phyloP scores from a whole-genome alignment of 2,113 vertebrate species.

The Microcebus ravelobensis region DNA sequence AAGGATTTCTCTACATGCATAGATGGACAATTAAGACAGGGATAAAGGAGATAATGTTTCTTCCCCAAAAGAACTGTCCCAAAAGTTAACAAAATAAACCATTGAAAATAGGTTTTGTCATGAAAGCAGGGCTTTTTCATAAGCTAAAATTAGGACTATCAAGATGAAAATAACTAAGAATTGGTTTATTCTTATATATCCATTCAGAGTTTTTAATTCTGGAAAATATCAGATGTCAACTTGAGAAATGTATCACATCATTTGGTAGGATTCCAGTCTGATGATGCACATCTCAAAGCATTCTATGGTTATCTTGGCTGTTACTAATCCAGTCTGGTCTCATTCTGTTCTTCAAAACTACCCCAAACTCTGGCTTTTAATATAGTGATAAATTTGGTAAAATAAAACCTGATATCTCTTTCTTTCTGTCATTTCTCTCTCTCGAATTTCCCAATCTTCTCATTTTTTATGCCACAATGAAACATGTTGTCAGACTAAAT shows the following conservation, averaged over 20 bases:
- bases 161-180: conserved; percentile 9
- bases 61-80: neutral
- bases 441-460: neutral
- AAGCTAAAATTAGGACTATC: neutral
- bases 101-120: neutral
- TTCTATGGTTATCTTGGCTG: neutral
- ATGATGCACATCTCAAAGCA: neutral
- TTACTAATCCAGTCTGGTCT: neutral
- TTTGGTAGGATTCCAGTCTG: neutral
- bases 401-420: neutral
- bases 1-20: neutral
- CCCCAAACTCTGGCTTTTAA: neutral
- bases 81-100: neutral
- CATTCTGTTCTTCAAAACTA: conserved; percentile 23
- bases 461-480: neutral
- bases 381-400: neutral
- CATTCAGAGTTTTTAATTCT: conserved; percentile 12
- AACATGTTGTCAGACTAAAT: neutral
- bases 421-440: neutral
- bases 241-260: conserved; percentile 1
- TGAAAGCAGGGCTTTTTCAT: neutral
- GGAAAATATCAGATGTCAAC: conserved; percentile 33
- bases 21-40: neutral
- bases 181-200: conserved; percentile 14
- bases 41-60: neutral